phyloP scores from a whole-genome alignment of 2,797 vertebrate species.

The Girardinus metallicus region DNA sequence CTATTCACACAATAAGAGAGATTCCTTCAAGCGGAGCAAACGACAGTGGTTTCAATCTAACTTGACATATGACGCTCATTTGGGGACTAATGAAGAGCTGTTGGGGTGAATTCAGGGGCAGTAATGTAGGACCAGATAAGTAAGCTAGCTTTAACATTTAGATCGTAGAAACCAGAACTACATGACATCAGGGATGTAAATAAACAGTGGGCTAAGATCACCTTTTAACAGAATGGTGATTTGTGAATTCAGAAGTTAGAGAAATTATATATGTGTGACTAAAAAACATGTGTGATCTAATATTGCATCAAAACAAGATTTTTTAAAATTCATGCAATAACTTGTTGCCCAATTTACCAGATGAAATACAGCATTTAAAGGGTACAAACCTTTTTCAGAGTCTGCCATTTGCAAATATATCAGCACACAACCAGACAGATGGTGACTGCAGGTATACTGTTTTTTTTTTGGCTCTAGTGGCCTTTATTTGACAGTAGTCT shows the following conservation, averaged over 20 bases:
- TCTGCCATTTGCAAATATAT: neutral
- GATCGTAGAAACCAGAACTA: neutral
- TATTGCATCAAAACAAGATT: neutral
- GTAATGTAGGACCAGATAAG: neutral
- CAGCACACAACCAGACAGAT: neutral
- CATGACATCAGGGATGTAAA: neutral
- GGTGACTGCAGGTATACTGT: neutral
- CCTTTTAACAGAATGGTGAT: neutral
- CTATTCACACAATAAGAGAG: slow-evolving; percentile 9
- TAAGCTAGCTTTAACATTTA: neutral
- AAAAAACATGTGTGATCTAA: neutral
- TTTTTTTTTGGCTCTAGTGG: no score
- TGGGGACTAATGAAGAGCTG: slow-evolving; percentile 36
- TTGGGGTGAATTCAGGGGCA: slow-evolving; percentile 1
- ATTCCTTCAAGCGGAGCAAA: slow-evolving; percentile 33
- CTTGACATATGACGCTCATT: slow-evolving; percentile 36
- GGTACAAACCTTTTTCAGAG: neutral
- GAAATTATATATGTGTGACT: neutral
- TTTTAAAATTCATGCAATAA: neutral
- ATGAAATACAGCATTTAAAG: neutral
- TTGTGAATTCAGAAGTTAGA: neutral
- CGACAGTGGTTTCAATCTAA: slow-evolving; percentile 20
- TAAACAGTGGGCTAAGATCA: neutral
- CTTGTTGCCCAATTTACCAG: neutral
- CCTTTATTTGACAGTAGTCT: no score